Evolutionary conservation across 2,888 invertebrate species (phyloP), one percentile per base, ranked within the genome.

Genomic region (Calameuta filiformis): DNA sequence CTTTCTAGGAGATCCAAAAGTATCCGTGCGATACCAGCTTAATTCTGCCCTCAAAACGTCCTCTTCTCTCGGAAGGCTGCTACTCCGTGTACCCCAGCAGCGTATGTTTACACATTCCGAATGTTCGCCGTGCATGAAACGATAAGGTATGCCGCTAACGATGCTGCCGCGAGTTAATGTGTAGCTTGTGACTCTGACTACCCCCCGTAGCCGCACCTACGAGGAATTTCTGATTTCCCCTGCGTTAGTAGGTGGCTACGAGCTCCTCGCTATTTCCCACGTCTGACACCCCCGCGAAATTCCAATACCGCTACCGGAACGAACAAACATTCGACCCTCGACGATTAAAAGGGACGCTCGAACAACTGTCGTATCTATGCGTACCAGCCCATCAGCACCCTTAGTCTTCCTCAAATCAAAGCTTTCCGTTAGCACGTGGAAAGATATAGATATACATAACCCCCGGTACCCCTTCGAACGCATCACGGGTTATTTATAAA

Each of bases 71-170:
- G 71, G 71, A 31, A 71, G 71, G 71, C 31, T 71, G 71, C 71
- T 71, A 71, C 71, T 71, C 31, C 71, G 71, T 34, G 34, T 30
- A 30, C 33, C 56, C 73, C 40, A 34, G 71, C 71, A 33, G 71
- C 80, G 79, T 83, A 85, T 85, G 83, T 86, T 83, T 86, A 86
- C 87, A 86, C 88, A 89, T 89, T 87, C 89, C 86, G 80, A 84
- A 87, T 85, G 83, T 83, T 83, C 79, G 81, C 80, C 76, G 84
- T 80, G 82, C 85, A 83, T 83, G 84, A 85, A 88, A 89, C 88
- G 88, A 89, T 90, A 88, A 89, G 88, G 89, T 89, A 89, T 89
- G 89, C 86, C 86, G 85, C 89, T 90, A 89, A 90, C 90, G 89
- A 90, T 86, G 86, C 82, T 82, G 83, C 83, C 82, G 80, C 84